A percentile compares a stretch with the other conserved stretches of the same genome.
phyloP scores from a whole-genome alignment of 2,888 invertebrate genomes.

The Platycnemis pennipes region DNA sequence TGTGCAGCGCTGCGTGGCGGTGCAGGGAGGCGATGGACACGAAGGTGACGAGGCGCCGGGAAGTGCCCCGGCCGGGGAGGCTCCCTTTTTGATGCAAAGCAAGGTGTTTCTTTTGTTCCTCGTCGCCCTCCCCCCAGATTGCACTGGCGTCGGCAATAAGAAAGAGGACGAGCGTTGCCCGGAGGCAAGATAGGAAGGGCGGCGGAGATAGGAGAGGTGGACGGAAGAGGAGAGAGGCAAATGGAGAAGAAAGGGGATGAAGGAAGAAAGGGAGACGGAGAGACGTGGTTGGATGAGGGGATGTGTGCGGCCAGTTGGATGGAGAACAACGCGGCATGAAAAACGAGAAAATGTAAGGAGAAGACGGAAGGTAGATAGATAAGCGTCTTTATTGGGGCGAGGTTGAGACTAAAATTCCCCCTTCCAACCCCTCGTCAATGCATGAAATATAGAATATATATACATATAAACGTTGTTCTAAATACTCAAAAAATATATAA shows the following conservation, averaged over 20 bases:
- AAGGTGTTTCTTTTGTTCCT: slow-evolving; percentile 44
- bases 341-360: too few relatives aligned
- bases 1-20: too few relatives aligned
- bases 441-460: too few relatives aligned
- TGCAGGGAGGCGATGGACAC: not conserved
- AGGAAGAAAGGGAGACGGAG: not conserved
- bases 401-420: too few relatives aligned
- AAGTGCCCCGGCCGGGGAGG: not conserved
- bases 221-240: not conserved
- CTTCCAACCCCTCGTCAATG: too few relatives aligned
- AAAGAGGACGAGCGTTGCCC: not conserved
- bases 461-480: too few relatives aligned
- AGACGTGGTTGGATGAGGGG: not conserved
- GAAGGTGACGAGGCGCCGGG: not conserved
- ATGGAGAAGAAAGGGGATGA: not conserved
- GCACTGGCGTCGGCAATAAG: not conserved
- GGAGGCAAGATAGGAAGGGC: not conserved
- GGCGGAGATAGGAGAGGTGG: not conserved
- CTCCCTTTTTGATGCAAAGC: slow-evolving; percentile 17
- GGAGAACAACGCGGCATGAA: too few relatives aligned
- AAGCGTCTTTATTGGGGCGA: too few relatives aligned
- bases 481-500: too few relatives aligned
- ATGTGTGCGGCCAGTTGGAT: too few relatives aligned
- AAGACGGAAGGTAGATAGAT: too few relatives aligned
- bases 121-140: not conserved